Evolutionary conservation across 1,140 invertebrate genomes (phyloP).

Genomic region (Ganaspis sp.): DNA sequence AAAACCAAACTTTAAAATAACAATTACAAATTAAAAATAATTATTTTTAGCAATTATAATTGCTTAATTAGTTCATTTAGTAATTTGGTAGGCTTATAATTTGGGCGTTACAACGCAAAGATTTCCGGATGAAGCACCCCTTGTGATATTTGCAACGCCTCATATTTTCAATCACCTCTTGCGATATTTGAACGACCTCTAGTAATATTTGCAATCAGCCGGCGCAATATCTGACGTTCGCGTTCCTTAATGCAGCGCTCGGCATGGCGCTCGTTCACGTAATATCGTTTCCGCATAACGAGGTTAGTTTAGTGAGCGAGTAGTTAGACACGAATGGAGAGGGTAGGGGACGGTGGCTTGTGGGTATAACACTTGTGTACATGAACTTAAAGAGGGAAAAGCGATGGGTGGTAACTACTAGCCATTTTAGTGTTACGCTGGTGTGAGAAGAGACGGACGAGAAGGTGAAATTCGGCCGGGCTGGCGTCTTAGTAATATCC

Average conservation of each 20-base stretch:
- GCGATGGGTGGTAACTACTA: constrained; percentile 36
- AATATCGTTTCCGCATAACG: constrained; percentile 60
- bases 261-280: constrained; percentile 34
- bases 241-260: constrained; percentile 22
- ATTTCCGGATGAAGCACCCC: too few relatives aligned
- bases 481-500: constrained; percentile 47
- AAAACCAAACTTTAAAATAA: too few relatives aligned
- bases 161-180: too few relatives aligned
- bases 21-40: too few relatives aligned
- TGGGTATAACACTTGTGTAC: constrained; percentile 18
- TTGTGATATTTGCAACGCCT: too few relatives aligned
- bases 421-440: neutral
- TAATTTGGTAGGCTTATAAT: too few relatives aligned
- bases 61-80: too few relatives aligned
- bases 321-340: constrained; percentile 42
- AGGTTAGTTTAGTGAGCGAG: constrained; percentile 60
- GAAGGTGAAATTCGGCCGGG: constrained; percentile 15
- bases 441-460: neutral
- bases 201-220: constrained; percentile 22
- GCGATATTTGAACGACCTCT: too few relatives aligned
- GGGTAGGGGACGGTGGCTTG: neutral
- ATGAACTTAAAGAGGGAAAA: constrained; percentile 33
- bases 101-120: too few relatives aligned
- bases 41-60: too few relatives aligned
- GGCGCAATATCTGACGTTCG: constrained; percentile 41